Conservation (phyloP, 2,888 invertebrate genomes). For the Paralinhomoeus sp. region DNA sequence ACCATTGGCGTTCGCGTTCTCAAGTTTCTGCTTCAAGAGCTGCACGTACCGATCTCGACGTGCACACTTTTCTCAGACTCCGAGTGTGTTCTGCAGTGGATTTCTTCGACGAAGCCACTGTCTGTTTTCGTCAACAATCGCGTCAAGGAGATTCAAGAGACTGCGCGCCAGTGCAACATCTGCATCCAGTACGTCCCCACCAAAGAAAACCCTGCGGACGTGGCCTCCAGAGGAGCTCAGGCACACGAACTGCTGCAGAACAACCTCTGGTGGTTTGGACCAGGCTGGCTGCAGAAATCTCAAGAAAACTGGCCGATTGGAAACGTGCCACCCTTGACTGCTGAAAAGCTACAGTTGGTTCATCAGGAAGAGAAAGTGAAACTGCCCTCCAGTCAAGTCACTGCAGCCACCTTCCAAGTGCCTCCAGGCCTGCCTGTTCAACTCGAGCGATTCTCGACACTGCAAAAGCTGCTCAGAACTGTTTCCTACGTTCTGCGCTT, state of each 20-base stretch:
- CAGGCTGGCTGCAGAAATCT: background rate
- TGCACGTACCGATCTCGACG: background rate
- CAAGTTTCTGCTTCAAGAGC: background rate
- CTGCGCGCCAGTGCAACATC: slow-evolving; percentile 1
- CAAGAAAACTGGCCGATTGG: background rate
- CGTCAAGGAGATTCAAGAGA: slow-evolving; percentile 3
- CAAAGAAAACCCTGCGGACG: too few relatives aligned
- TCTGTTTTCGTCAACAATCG: background rate
- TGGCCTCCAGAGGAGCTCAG: background rate
- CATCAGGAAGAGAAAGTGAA: too few relatives aligned
- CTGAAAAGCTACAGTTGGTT: too few relatives aligned
- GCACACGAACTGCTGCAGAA: background rate
- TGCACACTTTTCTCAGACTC: slow-evolving; percentile 1
- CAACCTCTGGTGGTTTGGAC: too few relatives aligned
- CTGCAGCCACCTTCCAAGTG: too few relatives aligned
- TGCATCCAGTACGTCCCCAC: background rate
- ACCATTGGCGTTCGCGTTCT: background rate
- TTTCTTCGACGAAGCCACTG: background rate
- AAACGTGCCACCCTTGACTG: background rate
- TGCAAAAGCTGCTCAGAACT: too few relatives aligned
- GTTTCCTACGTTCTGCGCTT: too few relatives aligned
- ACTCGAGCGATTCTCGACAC: too few relatives aligned
- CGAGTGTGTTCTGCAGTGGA: background rate
- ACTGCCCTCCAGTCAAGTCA: too few relatives aligned
- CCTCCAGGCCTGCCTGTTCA: too few relatives aligned